Evolutionary conservation across 2,797 vertebrate genomes (phyloP), one percentile per base, ranked within the genome.

Genomic region (Alca torda): DNA sequence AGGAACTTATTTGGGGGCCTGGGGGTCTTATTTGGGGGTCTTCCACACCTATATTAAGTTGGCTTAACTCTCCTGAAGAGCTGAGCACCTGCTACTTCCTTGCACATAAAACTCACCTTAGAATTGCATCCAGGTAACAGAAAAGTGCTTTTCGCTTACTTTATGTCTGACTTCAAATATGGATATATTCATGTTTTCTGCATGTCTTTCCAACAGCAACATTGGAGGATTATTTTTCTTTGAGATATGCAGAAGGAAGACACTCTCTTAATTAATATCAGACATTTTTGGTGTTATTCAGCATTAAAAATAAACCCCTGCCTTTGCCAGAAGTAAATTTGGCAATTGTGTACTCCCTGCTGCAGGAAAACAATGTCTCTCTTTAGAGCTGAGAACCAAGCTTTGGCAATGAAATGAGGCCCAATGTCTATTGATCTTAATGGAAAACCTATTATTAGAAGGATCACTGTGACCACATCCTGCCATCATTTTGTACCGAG

Each of bases 401-500:
- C 72, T 10, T 95, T 96, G 67, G 97, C 96, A 94, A 95, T 86
- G 97, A 95, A 97, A 24, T 79, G 96, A 84, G 94, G 91, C 95
- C 91, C 89, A 65, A 84, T 84, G 93, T 97, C 98, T 97, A 98
- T 98, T 98, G 97, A 98, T 98, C 96, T 97, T 96, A 95, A 97
- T 97, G 97, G 97, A 98, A 98, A 97, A 97, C 97, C 97, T 98
- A 98, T 98, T 98, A 97, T 98, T 98, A 97, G 98, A 97, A 96
- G 82, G 96, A 92, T 91, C 41, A 16, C 95, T 96, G 92, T 93
- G 96, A 98, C 97, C 97, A 97, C 96, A 97, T 97, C 97, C 98
- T 98, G 97, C 96, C 93, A 83, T 90, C 94, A 96, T 96, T 96
- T 96, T 61, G 82, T 95, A 83, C 96, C 65, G 73, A 97, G 97